phyloP scores from a whole-genome alignment of 2,888 invertebrate species.

The Sylvicola fuscatus region DNA sequence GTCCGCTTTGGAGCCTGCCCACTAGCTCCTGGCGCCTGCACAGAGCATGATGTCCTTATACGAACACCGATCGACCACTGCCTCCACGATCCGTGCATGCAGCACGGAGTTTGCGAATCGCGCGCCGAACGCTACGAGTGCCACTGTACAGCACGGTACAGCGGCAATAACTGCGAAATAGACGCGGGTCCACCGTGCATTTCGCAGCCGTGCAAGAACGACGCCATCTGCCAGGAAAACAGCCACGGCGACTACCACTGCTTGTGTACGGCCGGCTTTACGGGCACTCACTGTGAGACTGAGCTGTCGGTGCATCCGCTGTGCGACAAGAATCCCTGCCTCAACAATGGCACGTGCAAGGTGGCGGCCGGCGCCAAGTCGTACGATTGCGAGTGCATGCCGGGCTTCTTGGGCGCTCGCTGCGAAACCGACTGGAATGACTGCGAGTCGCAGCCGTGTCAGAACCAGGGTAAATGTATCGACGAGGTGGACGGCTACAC shows the following conservation, averaged over 20 bases:
- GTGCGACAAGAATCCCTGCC: constrained; percentile 59
- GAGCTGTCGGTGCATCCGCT: constrained; percentile 45
- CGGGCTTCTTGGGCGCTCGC: constrained; percentile 18
- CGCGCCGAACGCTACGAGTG: constrained; percentile 63
- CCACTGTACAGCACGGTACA: constrained; percentile 62
- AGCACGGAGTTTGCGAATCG: constrained; percentile 61
- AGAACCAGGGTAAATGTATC: constrained; percentile 49
- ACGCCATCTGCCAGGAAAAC: constrained; percentile 49
- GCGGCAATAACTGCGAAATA: constrained; percentile 72
- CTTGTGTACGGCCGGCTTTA: constrained; percentile 42
- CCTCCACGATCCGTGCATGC: constrained; percentile 61
- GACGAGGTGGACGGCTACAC: constrained; percentile 54
- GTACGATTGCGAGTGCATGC: constrained; percentile 36
- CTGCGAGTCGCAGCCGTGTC: constrained; percentile 45
- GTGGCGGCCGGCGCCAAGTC: constrained; percentile 33
- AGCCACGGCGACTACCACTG: constrained; percentile 49
- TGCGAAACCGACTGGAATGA: constrained; percentile 43
- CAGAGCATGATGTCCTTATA: constrained; percentile 29
- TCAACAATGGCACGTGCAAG: constrained; percentile 56
- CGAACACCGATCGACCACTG: constrained; percentile 46
- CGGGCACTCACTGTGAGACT: constrained; percentile 49
- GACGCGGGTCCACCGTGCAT: constrained; percentile 56
- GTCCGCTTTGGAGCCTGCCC: constrained; percentile 60
- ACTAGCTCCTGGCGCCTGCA: constrained; percentile 48
- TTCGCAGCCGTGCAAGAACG: constrained; percentile 49